Evolutionary conservation across 2,113 vertebrate genomes (phyloP).

Genomic region (Myrmecobius fasciatus): DNA sequence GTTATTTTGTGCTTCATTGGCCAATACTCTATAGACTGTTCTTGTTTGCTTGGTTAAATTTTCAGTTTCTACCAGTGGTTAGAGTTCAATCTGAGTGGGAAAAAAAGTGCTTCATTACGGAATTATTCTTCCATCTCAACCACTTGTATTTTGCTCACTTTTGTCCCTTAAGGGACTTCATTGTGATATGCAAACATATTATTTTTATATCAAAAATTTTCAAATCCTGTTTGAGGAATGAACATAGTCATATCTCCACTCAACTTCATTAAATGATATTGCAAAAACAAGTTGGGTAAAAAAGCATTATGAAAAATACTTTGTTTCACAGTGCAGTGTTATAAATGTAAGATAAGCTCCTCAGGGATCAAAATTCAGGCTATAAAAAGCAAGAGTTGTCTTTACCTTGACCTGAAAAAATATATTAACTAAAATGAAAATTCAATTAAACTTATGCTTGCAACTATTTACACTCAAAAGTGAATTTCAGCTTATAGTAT

Average conservation of each 20-base stretch:
- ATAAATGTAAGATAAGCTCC: not conserved
- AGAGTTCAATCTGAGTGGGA: not conserved
- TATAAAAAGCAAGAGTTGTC: not conserved
- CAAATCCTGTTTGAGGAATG: constrained; percentile 16
- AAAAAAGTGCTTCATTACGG: not conserved
- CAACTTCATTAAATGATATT: not conserved
- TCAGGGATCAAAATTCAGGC: not conserved
- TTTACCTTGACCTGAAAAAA: not conserved
- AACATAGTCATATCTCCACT: not conserved
- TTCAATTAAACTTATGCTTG: not conserved
- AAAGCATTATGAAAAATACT: not conserved
- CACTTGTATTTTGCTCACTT: not conserved
- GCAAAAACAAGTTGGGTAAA: not conserved
- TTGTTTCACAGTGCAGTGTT: not conserved
- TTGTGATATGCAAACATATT: not conserved
- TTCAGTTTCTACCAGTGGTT: not conserved
- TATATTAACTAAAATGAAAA: not conserved
- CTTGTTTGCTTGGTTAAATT: constrained; percentile 24
- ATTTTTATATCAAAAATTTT: constrained; percentile 11
- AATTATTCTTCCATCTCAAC: constrained; percentile 9
- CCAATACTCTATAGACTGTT: not conserved
- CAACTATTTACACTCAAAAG: not conserved
- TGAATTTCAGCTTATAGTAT: not conserved
- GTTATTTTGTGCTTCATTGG: constrained; percentile 8
- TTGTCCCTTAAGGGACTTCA: not conserved